These are phyloP conservation scores for Ceriagrion tenellum DNA, from an alignment of 2,888 invertebrate genomes.

Conservation along the genomic window DNA sequence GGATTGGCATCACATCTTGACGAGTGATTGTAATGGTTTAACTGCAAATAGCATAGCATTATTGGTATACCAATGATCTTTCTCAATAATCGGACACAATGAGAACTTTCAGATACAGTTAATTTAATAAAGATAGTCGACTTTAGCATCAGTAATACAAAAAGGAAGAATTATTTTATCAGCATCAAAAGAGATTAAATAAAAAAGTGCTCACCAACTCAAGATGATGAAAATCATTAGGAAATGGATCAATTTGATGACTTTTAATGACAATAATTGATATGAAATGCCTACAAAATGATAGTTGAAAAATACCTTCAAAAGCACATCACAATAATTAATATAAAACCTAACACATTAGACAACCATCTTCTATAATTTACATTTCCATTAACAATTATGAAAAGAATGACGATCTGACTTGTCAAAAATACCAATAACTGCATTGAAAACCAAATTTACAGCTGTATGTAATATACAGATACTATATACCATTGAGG, in stretches of 20 bases:
- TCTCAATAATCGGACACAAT: constrained; percentile 24
- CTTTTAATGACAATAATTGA: constrained; percentile 39
- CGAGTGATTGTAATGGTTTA: not conserved
- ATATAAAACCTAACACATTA: constrained; percentile 37
- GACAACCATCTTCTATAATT: constrained; percentile 25
- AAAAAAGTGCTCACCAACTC: constrained; percentile 17
- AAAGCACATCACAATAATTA: constrained; percentile 53
- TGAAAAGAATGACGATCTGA: not conserved
- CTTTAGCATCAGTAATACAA: constrained; percentile 50
- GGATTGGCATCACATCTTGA: constrained; percentile 5
- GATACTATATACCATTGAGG: not conserved
- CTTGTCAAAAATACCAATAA: not conserved
- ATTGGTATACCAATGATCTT: not conserved
- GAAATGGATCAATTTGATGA: constrained; percentile 41
- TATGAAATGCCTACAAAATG: constrained; percentile 57
- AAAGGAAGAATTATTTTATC: constrained; percentile 38
- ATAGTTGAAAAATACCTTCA: constrained; percentile 53
- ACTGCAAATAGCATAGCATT: not conserved
- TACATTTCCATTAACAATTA: constrained; percentile 49
- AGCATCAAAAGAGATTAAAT: constrained; percentile 6
- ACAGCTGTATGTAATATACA: constrained; percentile 17
- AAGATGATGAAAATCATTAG: constrained; percentile 17
- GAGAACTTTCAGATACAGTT: constrained; percentile 41
- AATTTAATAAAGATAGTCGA: constrained; percentile 49
- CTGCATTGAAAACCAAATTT: not conserved